phyloP scores from a whole-genome alignment of 2,113 vertebrate genomes.

The Vulpes vulpes region DNA sequence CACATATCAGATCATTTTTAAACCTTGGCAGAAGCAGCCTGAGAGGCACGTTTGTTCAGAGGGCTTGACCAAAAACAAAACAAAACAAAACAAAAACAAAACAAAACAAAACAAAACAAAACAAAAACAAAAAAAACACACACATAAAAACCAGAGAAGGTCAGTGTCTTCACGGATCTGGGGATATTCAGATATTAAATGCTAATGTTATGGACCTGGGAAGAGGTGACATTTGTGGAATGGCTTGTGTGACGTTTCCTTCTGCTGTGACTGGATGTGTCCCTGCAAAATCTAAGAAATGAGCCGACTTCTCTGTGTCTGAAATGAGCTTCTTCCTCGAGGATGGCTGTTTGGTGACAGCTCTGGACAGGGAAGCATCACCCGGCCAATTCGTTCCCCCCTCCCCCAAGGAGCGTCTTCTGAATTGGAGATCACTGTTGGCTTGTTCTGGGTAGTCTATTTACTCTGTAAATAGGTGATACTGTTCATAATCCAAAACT shows the following conservation, averaged over 20 bases:
- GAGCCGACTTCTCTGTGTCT: neutral
- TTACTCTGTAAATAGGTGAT: neutral
- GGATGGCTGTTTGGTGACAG: neutral
- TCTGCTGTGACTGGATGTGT: neutral
- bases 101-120: too few relatives aligned
- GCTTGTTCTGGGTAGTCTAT: neutral
- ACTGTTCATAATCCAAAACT: neutral
- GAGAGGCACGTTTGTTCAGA: neutral
- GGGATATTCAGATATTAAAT: neutral
- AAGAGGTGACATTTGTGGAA: neutral
- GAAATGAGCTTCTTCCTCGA: neutral
- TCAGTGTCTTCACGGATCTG: neutral
- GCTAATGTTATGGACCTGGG: fast-evolving
- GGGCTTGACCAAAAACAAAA: neutral
- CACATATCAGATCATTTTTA: slow-evolving; percentile 50
- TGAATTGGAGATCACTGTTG: neutral
- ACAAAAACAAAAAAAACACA: neutral
- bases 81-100: too few relatives aligned
- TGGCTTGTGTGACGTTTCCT: neutral
- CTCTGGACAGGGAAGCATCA: neutral
- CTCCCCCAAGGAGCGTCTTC: neutral
- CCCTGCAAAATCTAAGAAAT: neutral
- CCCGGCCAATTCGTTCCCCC: neutral
- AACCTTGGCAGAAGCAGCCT: neutral
- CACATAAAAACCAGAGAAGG: neutral